Percentiles rank a stretch among this genome's conserved stretches.
phyloP scores from a whole-genome alignment of 2,113 vertebrate species.

The Microcebus ravelobensis region DNA sequence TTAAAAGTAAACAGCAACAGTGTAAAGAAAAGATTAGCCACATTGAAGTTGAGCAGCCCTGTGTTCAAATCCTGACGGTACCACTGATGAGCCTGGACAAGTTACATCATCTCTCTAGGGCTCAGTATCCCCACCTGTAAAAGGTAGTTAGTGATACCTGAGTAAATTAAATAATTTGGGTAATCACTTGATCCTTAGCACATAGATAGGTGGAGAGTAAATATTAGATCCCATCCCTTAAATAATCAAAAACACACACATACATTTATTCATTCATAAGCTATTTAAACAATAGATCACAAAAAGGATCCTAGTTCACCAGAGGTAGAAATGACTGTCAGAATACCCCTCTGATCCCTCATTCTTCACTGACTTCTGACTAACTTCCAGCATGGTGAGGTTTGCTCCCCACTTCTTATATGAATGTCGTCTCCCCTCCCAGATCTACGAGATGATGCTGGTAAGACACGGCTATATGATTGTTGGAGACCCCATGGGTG shows the following conservation, averaged over 20 bases:
- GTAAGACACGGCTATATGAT: conserved; percentile 97
- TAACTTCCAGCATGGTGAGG: not conserved
- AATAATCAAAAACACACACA: not conserved
- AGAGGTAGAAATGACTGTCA: not conserved
- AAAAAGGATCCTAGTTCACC: not conserved
- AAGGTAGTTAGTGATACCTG: not conserved
- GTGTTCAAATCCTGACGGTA: not conserved
- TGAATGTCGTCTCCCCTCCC: conserved; percentile 46
- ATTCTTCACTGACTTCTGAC: not conserved
- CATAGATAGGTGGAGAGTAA: not conserved
- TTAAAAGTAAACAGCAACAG: conserved; percentile 9
- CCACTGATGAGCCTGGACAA: not conserved
- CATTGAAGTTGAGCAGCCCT: not conserved
- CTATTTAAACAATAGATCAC: not conserved
- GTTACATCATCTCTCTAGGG: not conserved
- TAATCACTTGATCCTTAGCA: not conserved
- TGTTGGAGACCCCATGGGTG: conserved; percentile 92
- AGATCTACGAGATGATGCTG: conserved; percentile 98
- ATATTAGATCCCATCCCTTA: not conserved
- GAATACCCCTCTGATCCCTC: not conserved
- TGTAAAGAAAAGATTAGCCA: not conserved
- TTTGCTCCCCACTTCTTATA: not conserved
- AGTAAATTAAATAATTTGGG: not conserved
- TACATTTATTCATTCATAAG: not conserved
- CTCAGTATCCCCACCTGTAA: not conserved